Percentiles rank a stretch among this genome's conserved stretches.
These are phyloP conservation scores for Caenorhabditis sinica DNA, from an alignment of 2,888 invertebrate species.

Conservation along the genomic window DNA sequence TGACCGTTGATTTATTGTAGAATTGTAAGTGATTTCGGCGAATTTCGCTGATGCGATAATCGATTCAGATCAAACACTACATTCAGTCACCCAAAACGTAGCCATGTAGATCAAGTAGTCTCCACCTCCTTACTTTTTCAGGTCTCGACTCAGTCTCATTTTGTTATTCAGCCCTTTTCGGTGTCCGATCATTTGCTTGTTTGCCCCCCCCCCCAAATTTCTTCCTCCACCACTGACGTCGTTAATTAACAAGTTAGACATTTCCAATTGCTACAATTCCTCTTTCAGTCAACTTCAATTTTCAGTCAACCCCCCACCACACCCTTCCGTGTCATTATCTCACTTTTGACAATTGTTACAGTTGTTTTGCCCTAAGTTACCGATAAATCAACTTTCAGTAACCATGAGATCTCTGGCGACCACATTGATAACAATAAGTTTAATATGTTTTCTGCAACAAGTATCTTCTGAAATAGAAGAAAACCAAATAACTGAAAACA, in stretches of 20 bases:
- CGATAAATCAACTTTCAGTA: neutral
- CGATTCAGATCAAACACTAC: conserved; percentile 65
- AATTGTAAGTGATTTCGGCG: conserved; percentile 52
- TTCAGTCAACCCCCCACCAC: too few species aligned
- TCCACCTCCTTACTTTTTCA: conserved; percentile 23
- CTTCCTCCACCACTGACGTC: conserved; percentile 14
- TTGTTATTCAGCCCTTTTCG: conserved; percentile 28
- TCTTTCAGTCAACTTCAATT: neutral
- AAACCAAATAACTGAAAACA: conserved; percentile 1
- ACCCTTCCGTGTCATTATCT: conserved; percentile 1
- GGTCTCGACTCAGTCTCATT: conserved; percentile 18
- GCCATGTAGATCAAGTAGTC: conserved; percentile 45
- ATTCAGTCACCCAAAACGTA: conserved; percentile 41
- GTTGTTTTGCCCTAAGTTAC: neutral
- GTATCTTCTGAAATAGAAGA: conserved; percentile 43
- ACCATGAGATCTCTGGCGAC: conserved; percentile 23
- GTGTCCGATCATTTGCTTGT: conserved; percentile 33
- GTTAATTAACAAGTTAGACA: conserved; percentile 49
- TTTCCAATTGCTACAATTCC: conserved; percentile 19
- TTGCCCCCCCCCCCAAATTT: neutral
- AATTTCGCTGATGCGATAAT: conserved; percentile 54
- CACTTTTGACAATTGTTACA: neutral
- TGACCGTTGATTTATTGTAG: conserved; percentile 53
- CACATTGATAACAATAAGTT: conserved; percentile 9
- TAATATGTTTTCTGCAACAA: neutral